Conservation (phyloP, 2,888 invertebrate species). For the Ellobium chinense region DNA sequence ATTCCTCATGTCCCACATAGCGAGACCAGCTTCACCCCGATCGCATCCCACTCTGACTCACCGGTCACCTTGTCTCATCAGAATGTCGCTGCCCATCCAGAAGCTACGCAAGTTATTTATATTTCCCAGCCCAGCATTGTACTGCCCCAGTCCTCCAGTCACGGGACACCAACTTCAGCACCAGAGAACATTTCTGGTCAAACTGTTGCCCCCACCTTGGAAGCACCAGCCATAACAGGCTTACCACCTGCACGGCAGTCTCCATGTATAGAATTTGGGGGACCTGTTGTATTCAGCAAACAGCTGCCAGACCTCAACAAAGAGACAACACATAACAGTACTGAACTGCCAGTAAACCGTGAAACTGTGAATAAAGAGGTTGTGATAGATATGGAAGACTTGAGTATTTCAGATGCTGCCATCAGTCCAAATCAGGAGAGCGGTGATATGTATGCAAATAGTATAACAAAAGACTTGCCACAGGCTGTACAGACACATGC, state of each 20-base stretch:
- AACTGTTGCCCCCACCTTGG: conserved; percentile 3
- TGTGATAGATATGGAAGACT: conserved; percentile 39
- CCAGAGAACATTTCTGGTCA: background rate
- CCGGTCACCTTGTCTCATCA: background rate
- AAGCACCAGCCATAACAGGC: conserved; percentile 6
- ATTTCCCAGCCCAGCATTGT: conserved; percentile 9
- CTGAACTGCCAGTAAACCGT: background rate
- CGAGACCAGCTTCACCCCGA: background rate
- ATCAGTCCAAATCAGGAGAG: background rate
- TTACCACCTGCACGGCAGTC: background rate
- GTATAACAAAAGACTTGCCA: no score
- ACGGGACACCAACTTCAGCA: background rate
- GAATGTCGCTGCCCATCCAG: background rate
- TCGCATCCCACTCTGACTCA: background rate
- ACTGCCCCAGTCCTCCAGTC: background rate
- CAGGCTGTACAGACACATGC: no score
- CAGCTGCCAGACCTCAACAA: background rate
- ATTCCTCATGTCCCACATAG: background rate
- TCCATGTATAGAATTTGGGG: conserved; percentile 38
- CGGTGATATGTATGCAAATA: no score
- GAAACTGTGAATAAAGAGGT: conserved; percentile 7
- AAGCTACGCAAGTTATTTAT: background rate
- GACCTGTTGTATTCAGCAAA: conserved; percentile 27
- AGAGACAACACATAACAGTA: background rate
- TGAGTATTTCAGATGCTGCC: conserved; percentile 8